These are phyloP conservation scores for Drusus annulatus DNA, from an alignment of 1,140 invertebrate genomes.

Conservation along the genomic window DNA sequence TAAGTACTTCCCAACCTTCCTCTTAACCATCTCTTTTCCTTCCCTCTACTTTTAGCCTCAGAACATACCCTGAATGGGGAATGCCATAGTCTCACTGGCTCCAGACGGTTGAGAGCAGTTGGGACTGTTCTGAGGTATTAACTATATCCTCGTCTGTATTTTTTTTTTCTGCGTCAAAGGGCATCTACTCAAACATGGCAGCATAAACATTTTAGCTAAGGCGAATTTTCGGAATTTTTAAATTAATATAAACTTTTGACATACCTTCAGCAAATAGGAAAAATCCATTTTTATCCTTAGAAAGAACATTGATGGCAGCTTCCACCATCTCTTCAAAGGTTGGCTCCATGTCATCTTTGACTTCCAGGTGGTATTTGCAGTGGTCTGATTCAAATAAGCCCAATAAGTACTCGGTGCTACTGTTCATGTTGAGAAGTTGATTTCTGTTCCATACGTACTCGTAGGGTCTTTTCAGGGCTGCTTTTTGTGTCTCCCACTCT, in stretches of 20 bases:
- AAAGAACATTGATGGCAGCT: conserved; percentile 83
- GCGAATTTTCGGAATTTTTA: too few relatives aligned
- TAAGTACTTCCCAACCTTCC: too few relatives aligned
- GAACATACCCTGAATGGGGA: too few relatives aligned
- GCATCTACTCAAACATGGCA: too few relatives aligned
- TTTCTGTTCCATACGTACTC: conserved; percentile 78
- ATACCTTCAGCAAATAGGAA: conserved; percentile 81
- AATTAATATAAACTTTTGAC: conserved; percentile 61
- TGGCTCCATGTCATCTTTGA: conserved; percentile 73
- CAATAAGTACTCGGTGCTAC: conserved; percentile 65
- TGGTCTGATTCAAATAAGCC: conserved; percentile 72
- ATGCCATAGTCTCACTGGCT: too few relatives aligned
- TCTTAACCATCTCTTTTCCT: too few relatives aligned
- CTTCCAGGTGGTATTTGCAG: conserved; percentile 73
- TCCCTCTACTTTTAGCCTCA: too few relatives aligned
- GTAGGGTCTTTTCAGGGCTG: conserved; percentile 60
- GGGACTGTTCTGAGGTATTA: too few relatives aligned
- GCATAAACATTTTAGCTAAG: too few relatives aligned
- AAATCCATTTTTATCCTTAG: conserved; percentile 79
- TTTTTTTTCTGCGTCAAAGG: too few relatives aligned
- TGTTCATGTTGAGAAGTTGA: conserved; percentile 64
- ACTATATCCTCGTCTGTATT: too few relatives aligned
- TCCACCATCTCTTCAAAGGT: conserved; percentile 86
- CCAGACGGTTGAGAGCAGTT: too few relatives aligned
- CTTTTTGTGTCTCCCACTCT: conserved; percentile 67